Evolutionary conservation across 2,113 vertebrate species (phyloP), one percentile per base, ranked within the genome.

Genomic region (Apteryx mantelli): DNA sequence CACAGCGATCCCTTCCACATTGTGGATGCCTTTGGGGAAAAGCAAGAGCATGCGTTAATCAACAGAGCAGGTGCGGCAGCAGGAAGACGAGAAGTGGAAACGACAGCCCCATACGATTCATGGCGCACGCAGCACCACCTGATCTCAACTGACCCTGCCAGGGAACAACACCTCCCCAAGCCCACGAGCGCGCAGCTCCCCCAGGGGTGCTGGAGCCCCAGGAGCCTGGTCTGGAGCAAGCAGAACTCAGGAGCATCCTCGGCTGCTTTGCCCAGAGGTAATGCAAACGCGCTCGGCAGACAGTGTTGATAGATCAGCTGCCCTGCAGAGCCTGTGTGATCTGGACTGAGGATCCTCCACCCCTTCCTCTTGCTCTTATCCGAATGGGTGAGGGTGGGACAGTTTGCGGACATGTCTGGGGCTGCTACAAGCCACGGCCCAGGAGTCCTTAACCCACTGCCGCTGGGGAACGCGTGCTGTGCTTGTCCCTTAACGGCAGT

Each of bases 1-100:
- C 83, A 99, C 99, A 0, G 99, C 99, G 1, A 99, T 98, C 14
- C 99, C 99, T 93, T 99, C 99, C 42, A 99, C 99, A 0, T 99
- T 99, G 97, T 99, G 99, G 96, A 99, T 99, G 71, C 99, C 99
- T 99, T 55, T 9, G 7, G 53, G 61, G 44, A n/a, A 34, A 19
- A 52, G 55, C 22, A 5, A 3, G 38, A 83, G 32, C 0, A 2
- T 53, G 34, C 0, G 1, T 20, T 22, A 5, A 5, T 79, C 76
- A 93, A 28, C 42, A 20, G 84, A 88, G 94, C 83, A 60, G 52
- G 5, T 3, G 1, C 0, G 1, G 48, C 30, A 55, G 92, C 24
- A 1, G 42, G 76, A 36, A 78, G 80, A 63, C 0, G 38, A 86
- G 71, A 83, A 34, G 38, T 2, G 16, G 82, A 75, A 60, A 56